Conservation (phyloP, 2,888 invertebrate genomes). For the Microplitis deprimator region DNA sequence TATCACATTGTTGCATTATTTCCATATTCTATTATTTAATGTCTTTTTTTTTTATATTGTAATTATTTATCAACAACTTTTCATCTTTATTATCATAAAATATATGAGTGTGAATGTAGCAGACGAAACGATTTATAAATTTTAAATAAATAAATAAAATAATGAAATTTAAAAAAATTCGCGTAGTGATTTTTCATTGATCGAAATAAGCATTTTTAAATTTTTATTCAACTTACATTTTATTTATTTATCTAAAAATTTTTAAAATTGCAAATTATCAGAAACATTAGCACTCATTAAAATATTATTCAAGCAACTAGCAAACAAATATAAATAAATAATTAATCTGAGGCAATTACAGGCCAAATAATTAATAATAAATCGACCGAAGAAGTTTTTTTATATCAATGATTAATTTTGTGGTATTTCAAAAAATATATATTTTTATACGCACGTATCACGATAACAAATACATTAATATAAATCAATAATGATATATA, state of each 20-base stretch:
- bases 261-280: too few relatives aligned
- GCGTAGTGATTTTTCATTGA: too few relatives aligned
- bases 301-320: constrained; percentile 11
- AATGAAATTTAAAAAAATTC: too few relatives aligned
- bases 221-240: too few relatives aligned
- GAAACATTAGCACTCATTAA: too few relatives aligned
- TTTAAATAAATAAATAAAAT: too few relatives aligned
- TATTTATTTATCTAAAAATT: too few relatives aligned
- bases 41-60: constrained; percentile 14
- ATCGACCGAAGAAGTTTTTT: neutral
- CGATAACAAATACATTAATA: neutral
- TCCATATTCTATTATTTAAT: constrained; percentile 46
- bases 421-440: neutral
- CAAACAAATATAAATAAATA: constrained; percentile 3
- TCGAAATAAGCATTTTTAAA: too few relatives aligned
- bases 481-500: constrained; percentile 15
- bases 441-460: neutral
- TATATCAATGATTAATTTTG: too few relatives aligned
- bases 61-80: neutral
- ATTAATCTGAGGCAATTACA: neutral
- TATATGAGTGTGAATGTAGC: neutral
- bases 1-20: constrained; percentile 59
- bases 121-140: too few relatives aligned
- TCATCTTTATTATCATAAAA: constrained; percentile 11
- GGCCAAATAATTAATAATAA: neutral